Conservation (phyloP, 1,140 invertebrate species). For the Antheraea mylitta region DNA sequence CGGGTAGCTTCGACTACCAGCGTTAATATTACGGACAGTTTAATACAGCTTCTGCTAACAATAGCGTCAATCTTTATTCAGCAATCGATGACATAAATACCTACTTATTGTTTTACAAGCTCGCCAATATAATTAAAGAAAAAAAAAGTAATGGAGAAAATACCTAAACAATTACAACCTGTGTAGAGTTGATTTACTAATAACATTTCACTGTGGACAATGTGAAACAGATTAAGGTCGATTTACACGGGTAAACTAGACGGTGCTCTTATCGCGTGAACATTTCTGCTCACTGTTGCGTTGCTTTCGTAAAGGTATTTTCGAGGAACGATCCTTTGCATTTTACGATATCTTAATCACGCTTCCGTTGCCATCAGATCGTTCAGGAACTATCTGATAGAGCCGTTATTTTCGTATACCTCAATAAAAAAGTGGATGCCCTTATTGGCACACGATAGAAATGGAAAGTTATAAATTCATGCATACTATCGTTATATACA, state of each 20-base stretch:
- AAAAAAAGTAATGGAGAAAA: neutral
- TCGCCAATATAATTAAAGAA: no score
- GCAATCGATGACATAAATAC: no score
- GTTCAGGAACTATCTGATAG: neutral
- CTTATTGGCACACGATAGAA: no score
- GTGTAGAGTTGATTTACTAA: neutral
- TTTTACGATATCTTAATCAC: conserved; percentile 1
- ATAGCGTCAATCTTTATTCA: no score
- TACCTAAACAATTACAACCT: neutral
- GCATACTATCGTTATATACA: no score
- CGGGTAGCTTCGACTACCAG: no score
- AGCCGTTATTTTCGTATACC: no score
- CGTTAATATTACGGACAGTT: no score
- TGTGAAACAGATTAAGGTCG: neutral
- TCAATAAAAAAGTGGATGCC: no score
- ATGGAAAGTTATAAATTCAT: no score
- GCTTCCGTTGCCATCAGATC: neutral
- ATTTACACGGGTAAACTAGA: neutral
- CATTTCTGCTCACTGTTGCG: neutral
- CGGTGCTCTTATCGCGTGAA: neutral
- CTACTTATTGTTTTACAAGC: no score
- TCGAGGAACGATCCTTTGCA: neutral
- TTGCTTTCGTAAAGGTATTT: neutral
- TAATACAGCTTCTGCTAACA: no score
- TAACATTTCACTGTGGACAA: neutral